A percentile compares a stretch with the other conserved stretches of the same genome.
Evolutionary conservation across 2,888 invertebrate genomes (phyloP).

Genomic region (Thumatha senex): DNA sequence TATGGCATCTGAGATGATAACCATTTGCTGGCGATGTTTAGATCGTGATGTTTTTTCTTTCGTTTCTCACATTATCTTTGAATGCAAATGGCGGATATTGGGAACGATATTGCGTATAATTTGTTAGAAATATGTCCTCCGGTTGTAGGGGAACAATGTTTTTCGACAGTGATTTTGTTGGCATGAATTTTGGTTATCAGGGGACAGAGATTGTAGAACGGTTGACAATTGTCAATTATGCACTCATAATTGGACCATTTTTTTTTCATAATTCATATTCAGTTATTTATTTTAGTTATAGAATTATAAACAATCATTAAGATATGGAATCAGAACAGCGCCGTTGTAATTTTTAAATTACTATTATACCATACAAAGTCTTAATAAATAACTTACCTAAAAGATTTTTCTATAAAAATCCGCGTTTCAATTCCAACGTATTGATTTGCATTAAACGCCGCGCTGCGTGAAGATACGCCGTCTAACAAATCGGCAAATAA

Average conservation of each 20-base stretch:
- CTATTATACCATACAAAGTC: too few species aligned
- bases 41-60: conserved; percentile 20
- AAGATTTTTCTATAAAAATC: conserved; percentile 3
- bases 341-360: too few species aligned
- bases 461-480: conserved; percentile 23
- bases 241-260: too few species aligned
- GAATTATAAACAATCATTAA: too few species aligned
- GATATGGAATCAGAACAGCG: too few species aligned
- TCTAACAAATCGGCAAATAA: conserved; percentile 39
- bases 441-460: conserved; percentile 27
- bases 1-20: conserved; percentile 20
- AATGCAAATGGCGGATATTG: not conserved
- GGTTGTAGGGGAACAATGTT: too few species aligned
- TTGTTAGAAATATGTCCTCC: not conserved
- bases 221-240: too few species aligned
- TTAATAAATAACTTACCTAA: not conserved
- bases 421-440: conserved; percentile 1
- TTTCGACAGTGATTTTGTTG: not conserved
- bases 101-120: not conserved
- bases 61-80: not conserved
- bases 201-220: too few species aligned
- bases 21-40: conserved; percentile 34
- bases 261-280: too few species aligned
- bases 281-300: too few species aligned
- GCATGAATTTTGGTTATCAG: not conserved